A percentile compares a stretch with the other conserved stretches of the same genome.
These are phyloP conservation scores for Auanema freiburgensis DNA, from an alignment of 2,888 invertebrate species.

Conservation along the genomic window DNA sequence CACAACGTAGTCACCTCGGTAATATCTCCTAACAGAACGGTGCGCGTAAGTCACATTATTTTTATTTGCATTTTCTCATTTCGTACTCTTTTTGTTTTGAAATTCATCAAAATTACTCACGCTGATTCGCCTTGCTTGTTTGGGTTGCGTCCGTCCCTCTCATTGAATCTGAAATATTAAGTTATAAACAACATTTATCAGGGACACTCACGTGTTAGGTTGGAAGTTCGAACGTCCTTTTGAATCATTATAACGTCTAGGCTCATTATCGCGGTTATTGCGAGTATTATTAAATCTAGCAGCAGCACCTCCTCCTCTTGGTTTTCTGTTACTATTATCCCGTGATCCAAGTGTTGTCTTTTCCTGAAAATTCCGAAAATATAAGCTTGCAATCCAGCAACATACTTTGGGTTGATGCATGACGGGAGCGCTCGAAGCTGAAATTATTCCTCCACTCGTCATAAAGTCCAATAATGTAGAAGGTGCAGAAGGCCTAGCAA, in stretches of 20 bases:
- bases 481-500: slow-evolving; percentile 15
- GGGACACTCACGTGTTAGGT: too few species aligned
- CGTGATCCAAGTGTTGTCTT: background rate
- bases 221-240: background rate
- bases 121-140: too few species aligned
- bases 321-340: background rate
- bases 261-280: background rate
- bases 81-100: too few species aligned
- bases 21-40: too few species aligned
- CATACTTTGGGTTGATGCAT: background rate
- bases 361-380: background rate
- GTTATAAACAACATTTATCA: too few species aligned
- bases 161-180: too few species aligned
- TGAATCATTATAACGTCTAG: background rate
- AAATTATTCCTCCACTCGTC: background rate
- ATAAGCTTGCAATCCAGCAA: too few species aligned
- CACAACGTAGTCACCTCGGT: too few species aligned
- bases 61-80: too few species aligned
- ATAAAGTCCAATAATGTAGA: slow-evolving; percentile 35
- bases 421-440: background rate
- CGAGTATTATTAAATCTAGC: background rate
- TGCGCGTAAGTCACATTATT: too few species aligned
- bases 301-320: background rate
- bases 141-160: too few species aligned
- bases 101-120: too few species aligned